Evolutionary conservation across 2,113 vertebrate genomes (phyloP).

Genomic region (Pterocles orientalis): DNA sequence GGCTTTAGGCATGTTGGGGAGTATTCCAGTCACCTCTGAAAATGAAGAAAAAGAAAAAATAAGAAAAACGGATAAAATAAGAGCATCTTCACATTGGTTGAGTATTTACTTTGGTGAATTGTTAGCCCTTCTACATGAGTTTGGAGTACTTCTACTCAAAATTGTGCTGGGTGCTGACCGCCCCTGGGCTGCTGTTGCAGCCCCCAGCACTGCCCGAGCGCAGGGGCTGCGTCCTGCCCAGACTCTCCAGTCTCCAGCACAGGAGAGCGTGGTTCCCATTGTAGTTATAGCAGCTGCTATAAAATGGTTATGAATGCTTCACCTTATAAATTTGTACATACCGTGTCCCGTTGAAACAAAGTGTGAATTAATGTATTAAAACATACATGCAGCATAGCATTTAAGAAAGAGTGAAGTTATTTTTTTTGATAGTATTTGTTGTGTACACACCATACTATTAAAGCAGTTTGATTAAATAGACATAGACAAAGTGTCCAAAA

Average conservation of each 20-base stretch:
- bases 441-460: not conserved
- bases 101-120: not conserved
- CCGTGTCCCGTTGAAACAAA: not conserved
- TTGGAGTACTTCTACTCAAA: not conserved
- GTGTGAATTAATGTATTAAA: not conserved
- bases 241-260: too few relatives aligned
- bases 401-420: not conserved
- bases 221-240: rapidly evolving
- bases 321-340: not conserved
- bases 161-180: rapidly evolving
- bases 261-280: not conserved
- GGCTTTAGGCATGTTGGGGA: not conserved
- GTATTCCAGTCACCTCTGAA: not conserved
- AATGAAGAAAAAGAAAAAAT: not conserved
- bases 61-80: not conserved
- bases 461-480: not conserved
- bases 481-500: not conserved
- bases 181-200: not conserved
- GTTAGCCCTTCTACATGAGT: not conserved
- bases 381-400: not conserved
- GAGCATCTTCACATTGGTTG: not conserved
- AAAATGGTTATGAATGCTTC: not conserved
- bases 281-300: not conserved
- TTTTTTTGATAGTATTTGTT: not conserved
- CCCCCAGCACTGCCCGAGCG: rapidly evolving